phyloP scores from a whole-genome alignment of 2,113 vertebrate genomes.

The Amphiprion percula region DNA sequence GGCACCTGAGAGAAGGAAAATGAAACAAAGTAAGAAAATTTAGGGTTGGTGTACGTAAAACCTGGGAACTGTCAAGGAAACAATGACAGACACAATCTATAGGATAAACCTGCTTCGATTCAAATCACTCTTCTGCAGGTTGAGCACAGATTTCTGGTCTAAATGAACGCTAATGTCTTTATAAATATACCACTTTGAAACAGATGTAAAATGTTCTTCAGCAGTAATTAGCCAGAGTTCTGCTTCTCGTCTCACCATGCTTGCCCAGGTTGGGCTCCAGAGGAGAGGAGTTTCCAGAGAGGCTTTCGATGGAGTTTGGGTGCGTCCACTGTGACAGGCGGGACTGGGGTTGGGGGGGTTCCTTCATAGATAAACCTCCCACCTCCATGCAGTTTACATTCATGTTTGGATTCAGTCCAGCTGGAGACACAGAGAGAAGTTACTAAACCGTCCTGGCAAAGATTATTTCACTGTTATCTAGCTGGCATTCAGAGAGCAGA shows the following conservation, averaged over 20 bases:
- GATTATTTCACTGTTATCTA: not conserved
- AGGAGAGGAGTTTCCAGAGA: conserved; percentile 92
- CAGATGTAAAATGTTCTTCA: not conserved
- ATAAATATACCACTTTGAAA: no score
- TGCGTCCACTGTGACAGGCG: conserved; percentile 99
- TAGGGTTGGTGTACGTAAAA: not conserved
- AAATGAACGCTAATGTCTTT: no score
- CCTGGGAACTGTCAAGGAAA: no score
- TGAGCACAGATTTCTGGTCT: no score
- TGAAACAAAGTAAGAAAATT: not conserved
- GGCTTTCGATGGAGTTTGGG: conserved; percentile 93
- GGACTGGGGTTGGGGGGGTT: conserved; percentile 95
- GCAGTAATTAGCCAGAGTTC: not conserved
- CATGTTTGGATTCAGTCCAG: conserved; percentile 96
- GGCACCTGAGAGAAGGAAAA: conserved; percentile 83
- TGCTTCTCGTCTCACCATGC: conserved; percentile 85
- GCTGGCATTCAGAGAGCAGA: not conserved
- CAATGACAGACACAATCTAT: no score
- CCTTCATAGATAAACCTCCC: conserved; percentile 94
- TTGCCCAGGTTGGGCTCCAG: conserved; percentile 94
- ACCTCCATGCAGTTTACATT: conserved; percentile 97
- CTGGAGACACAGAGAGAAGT: conserved; percentile 71
- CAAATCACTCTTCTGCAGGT: no score
- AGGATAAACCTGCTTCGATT: no score
- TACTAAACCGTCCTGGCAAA: not conserved